phyloP scores from a whole-genome alignment of 2,888 invertebrate genomes.

The Acrocyrtus sp. region DNA sequence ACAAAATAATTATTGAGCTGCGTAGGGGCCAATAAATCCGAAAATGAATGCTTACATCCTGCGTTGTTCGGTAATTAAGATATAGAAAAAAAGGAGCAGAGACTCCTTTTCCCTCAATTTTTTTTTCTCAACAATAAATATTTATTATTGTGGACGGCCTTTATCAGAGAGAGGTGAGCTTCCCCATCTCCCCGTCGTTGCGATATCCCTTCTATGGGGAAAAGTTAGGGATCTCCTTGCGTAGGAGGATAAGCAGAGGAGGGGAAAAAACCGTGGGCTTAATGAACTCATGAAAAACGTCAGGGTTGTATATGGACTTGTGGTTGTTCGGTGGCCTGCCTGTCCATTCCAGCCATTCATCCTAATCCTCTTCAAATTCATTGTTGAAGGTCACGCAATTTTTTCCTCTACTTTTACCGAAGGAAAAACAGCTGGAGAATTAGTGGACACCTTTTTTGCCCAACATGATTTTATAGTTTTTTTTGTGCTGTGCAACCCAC shows the following conservation, averaged over 20 bases:
- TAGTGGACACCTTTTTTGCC: too few species aligned
- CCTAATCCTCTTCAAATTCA: conserved; percentile 33
- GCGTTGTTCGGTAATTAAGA: not conserved
- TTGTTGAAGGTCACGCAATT: conserved; percentile 53
- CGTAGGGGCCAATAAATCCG: not conserved
- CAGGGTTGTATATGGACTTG: conserved; percentile 36
- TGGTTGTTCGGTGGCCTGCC: not conserved
- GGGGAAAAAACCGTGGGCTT: conserved; percentile 34
- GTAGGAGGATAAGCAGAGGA: not conserved
- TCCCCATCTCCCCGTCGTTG: too few species aligned
- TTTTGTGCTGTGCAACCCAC: too few species aligned
- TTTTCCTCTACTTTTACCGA: not conserved
- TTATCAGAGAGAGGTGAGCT: not conserved
- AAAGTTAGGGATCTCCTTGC: not conserved
- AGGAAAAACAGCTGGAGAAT: not conserved
- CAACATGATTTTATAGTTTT: too few species aligned
- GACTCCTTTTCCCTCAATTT: not conserved
- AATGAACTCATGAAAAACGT: conserved; percentile 62
- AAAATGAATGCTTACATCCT: not conserved
- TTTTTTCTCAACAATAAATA: not conserved
- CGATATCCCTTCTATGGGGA: not conserved
- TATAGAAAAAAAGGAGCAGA: too few species aligned
- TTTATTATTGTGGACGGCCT: not conserved
- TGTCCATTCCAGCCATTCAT: not conserved
- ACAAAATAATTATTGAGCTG: too few species aligned